Conservation (phyloP, 2,113 vertebrate genomes). For the Gasterosteus nipponicus region DNA sequence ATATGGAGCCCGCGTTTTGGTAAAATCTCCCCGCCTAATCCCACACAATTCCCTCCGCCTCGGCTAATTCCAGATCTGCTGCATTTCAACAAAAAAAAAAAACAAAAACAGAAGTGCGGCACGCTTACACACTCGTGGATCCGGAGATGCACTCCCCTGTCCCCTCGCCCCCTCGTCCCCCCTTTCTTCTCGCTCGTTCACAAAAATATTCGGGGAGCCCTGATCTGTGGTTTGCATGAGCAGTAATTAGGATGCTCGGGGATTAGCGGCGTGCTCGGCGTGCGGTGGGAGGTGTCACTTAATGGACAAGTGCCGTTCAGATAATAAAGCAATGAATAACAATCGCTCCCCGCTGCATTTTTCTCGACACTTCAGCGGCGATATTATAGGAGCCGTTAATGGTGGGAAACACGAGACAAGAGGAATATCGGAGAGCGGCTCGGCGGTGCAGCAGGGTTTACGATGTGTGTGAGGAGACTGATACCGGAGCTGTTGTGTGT, state of each 20-base stretch:
- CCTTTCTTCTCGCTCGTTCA: constrained; percentile 20
- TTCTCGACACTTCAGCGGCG: constrained; percentile 24
- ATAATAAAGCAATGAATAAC: constrained; percentile 74
- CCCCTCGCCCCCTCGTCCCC: constrained; percentile 24
- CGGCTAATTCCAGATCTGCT: constrained; percentile 67
- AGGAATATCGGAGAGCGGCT: constrained; percentile 30
- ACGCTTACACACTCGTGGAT: constrained; percentile 32
- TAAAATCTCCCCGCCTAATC: constrained; percentile 74
- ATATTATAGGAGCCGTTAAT: constrained; percentile 19
- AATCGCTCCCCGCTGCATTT: constrained; percentile 40
- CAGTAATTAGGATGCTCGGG: constrained; percentile 67
- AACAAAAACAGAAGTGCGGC: not conserved
- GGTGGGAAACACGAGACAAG: constrained; percentile 17
- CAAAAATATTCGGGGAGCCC: constrained; percentile 48
- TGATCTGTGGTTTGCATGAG: constrained; percentile 74
- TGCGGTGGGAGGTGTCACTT: constrained; percentile 51
- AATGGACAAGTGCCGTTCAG: constrained; percentile 61
- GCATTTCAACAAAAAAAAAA: constrained; percentile 20
- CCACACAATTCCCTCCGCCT: constrained; percentile 68
- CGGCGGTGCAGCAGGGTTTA: constrained; percentile 28
- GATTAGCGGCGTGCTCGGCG: constrained; percentile 63
- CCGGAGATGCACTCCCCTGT: constrained; percentile 39
- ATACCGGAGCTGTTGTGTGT: constrained; percentile 44
- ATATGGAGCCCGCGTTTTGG: constrained; percentile 64
- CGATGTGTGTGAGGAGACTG: constrained; percentile 48